Evolutionary conservation across 2,888 invertebrate genomes (phyloP).

Genomic region (Bombylius discolor): DNA sequence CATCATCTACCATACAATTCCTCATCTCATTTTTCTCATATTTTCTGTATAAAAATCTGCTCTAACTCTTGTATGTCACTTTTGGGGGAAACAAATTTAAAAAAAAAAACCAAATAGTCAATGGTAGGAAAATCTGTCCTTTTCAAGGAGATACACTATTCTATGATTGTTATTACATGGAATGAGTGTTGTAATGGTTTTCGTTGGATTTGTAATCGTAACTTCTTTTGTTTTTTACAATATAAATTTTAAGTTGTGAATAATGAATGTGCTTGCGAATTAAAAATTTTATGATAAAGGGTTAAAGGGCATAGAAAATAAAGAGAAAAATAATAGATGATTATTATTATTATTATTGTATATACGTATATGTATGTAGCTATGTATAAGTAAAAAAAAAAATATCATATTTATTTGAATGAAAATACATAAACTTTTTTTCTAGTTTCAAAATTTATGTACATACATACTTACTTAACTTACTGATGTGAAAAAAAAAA

Average conservation of each 20-base stretch:
- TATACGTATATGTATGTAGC: background rate
- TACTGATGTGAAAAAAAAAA: too few species aligned
- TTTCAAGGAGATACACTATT: background rate
- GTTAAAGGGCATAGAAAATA: background rate
- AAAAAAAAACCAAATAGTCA: background rate
- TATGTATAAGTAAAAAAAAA: too few species aligned
- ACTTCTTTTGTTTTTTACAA: background rate
- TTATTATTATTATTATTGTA: background rate
- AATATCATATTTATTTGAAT: too few species aligned
- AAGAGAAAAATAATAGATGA: background rate
- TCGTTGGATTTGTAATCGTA: constrained; percentile 4
- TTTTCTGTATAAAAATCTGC: too few species aligned
- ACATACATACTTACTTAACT: too few species aligned
- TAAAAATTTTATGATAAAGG: background rate
- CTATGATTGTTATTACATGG: background rate
- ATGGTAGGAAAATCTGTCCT: background rate
- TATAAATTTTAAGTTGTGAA: constrained; percentile 7
- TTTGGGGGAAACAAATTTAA: background rate
- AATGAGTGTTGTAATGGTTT: constrained; percentile 3
- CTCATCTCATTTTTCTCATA: too few species aligned
- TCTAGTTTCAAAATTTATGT: too few species aligned
- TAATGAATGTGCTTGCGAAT: background rate
- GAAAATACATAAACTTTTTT: too few species aligned
- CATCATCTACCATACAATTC: too few species aligned
- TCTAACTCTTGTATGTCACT: background rate